Conservation (phyloP, 1,140 invertebrate species). For the Pseudoatta argentina region DNA sequence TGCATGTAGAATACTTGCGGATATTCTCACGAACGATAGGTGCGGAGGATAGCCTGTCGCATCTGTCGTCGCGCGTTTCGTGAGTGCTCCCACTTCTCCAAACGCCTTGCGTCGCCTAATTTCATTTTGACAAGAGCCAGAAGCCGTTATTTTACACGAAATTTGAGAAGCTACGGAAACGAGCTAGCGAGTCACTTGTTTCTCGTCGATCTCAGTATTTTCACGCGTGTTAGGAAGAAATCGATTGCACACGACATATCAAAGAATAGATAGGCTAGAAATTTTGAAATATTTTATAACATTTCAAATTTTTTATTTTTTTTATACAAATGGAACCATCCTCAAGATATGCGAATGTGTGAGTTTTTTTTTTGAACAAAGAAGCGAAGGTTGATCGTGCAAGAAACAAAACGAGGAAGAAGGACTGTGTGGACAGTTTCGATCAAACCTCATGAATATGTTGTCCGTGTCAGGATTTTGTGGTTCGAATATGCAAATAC, state of each 20-base stretch:
- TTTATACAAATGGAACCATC: neutral
- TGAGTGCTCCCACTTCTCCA: slow-evolving; percentile 12
- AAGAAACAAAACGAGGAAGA: slow-evolving; percentile 22
- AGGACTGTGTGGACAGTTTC: slow-evolving; percentile 69
- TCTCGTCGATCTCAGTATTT: slow-evolving; percentile 23
- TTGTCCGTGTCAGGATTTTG: slow-evolving; percentile 64
- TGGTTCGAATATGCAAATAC: slow-evolving; percentile 61
- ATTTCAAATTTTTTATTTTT: neutral
- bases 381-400: slow-evolving; percentile 19
- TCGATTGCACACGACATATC: neutral
- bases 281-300: neutral
- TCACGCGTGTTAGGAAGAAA: neutral
- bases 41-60: slow-evolving; percentile 62
- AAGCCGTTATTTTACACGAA: slow-evolving; percentile 62
- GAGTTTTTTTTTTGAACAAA: neutral
- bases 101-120: slow-evolving; percentile 67
- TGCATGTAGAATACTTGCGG: slow-evolving; percentile 86
- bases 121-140: slow-evolving; percentile 72
- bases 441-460: slow-evolving; percentile 72
- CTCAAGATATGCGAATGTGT: neutral
- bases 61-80: slow-evolving; percentile 73
- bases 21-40: slow-evolving; percentile 78
- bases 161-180: slow-evolving; percentile 55
- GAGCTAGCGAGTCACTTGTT: neutral
- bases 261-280: neutral